These are phyloP conservation scores for Trypoxylus dichotomus DNA, from an alignment of 1,140 invertebrate genomes.

Conservation along the genomic window DNA sequence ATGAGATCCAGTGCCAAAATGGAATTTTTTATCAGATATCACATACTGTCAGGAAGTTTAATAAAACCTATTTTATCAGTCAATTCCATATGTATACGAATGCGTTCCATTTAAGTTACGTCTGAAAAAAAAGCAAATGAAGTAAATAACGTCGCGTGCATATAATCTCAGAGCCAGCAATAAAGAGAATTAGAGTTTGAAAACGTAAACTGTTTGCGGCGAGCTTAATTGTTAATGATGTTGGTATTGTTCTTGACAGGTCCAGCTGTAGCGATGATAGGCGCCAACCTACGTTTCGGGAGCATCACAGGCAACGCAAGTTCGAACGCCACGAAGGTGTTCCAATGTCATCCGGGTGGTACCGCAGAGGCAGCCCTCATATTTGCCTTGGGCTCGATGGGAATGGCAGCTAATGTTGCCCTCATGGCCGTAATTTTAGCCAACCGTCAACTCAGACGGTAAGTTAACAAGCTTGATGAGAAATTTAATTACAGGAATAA, in stretches of 20 bases:
- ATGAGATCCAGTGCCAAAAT: neutral
- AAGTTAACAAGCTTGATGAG: conserved; percentile 40
- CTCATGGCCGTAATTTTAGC: conserved; percentile 79
- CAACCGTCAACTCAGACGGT: conserved; percentile 75
- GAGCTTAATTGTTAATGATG: conserved; percentile 20
- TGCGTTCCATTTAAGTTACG: neutral
- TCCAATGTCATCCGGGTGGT: conserved; percentile 78
- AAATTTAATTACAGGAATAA: conserved; percentile 3
- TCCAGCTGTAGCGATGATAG: conserved; percentile 73
- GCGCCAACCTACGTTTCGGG: conserved; percentile 73
- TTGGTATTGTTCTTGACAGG: conserved; percentile 54
- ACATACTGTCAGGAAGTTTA: neutral
- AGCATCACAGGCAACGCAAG: conserved; percentile 65
- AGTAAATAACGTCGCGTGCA: neutral
- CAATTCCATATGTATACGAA: neutral
- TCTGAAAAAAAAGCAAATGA: neutral
- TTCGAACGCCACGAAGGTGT: conserved; percentile 68
- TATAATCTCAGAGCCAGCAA: neutral
- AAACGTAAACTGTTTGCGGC: neutral
- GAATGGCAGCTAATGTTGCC: conserved; percentile 79
- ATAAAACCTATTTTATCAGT: neutral
- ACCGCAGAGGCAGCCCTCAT: conserved; percentile 78
- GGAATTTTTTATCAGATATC: neutral
- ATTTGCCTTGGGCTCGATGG: conserved; percentile 74
- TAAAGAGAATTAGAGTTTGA: neutral